phyloP scores from a whole-genome alignment of 23 tunicate genomes.

The Phallusia fumigata region DNA sequence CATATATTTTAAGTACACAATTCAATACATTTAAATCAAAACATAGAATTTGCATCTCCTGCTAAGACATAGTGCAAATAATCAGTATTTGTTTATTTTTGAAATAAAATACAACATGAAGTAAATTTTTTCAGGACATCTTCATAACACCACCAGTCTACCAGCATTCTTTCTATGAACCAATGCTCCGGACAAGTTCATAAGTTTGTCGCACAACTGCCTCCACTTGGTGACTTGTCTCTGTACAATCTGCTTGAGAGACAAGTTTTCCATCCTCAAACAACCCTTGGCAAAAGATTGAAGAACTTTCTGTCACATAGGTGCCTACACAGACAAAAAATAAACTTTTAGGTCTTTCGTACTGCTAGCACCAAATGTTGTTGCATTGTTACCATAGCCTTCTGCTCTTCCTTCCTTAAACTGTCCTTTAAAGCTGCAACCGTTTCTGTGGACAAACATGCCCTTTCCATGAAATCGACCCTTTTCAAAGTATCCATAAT shows the following conservation, averaged over 20 bases:
- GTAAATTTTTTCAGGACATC: constrained; percentile 4
- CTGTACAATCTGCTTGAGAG: constrained; percentile 1
- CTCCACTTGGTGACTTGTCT: not conserved
- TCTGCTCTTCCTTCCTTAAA: constrained; percentile 33
- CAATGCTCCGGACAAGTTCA: not conserved
- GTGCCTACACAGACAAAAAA: not conserved
- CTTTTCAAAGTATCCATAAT: constrained; percentile 28
- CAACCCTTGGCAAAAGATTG: not conserved
- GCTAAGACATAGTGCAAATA: too few relatives aligned
- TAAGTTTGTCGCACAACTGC: not conserved
- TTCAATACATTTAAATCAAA: too few relatives aligned
- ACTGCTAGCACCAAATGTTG: not conserved
- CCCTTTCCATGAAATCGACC: constrained; percentile 38
- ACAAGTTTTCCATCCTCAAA: constrained; percentile 10
- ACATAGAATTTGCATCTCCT: too few relatives aligned
- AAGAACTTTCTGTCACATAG: not conserved
- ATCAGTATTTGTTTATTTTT: too few relatives aligned
- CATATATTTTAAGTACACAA: too few relatives aligned
- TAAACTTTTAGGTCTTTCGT: not conserved
- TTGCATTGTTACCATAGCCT: constrained; percentile 25
- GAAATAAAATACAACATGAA: too few relatives aligned
- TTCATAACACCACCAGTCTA: not conserved
- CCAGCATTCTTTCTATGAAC: not conserved
- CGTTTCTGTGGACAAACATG: constrained; percentile 16
- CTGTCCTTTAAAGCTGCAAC: constrained; percentile 14